Conservation (phyloP, 2,113 vertebrate species). For the Apaloderma vittatum region DNA sequence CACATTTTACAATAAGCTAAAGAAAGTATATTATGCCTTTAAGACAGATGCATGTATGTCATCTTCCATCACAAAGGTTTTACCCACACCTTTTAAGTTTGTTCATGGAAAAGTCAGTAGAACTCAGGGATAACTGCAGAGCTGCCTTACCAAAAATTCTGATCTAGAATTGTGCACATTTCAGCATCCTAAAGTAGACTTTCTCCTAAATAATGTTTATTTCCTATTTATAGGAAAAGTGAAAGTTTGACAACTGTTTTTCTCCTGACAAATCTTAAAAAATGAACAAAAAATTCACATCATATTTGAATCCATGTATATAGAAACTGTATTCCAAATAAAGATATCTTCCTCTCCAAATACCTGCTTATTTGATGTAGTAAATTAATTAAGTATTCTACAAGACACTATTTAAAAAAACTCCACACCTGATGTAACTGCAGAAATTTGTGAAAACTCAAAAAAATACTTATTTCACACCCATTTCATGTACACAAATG, state of each 20-base stretch:
- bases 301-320: neutral
- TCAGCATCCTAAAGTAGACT: neutral
- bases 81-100: neutral
- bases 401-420: neutral
- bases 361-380: neutral
- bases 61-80: neutral
- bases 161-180: neutral
- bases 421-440: neutral
- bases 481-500: neutral
- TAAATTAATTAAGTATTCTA: neutral
- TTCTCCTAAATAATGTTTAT: too few relatives aligned
- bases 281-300: neutral
- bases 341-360: neutral
- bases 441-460: neutral
- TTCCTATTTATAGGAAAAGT: neutral
- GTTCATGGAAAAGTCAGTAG: neutral
- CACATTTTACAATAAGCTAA: neutral
- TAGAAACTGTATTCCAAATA: neutral
- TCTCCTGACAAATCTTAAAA: neutral
- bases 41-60: neutral
- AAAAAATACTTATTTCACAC: neutral
- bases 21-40: neutral
- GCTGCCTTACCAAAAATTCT: neutral
- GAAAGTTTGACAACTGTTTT: neutral
- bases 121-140: neutral